phyloP scores from a whole-genome alignment of 1,140 invertebrate genomes.

The Macrocentrus cingulum region DNA sequence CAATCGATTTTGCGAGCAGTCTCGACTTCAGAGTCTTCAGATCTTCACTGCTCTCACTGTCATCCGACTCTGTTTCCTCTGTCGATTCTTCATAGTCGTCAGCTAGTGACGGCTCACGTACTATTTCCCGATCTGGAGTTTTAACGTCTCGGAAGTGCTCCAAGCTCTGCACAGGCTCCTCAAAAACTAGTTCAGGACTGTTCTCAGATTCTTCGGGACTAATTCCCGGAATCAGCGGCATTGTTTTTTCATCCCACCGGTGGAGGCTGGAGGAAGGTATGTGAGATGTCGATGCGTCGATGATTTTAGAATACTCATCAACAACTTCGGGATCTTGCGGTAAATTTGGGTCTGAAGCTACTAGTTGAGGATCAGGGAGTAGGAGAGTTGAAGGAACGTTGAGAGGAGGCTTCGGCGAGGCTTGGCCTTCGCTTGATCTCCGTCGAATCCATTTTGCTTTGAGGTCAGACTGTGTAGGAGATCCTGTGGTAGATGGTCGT shows the following conservation, averaged over 20 bases:
- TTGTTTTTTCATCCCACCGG: constrained; percentile 42
- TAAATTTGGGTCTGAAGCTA: constrained; percentile 50
- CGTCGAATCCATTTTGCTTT: constrained; percentile 44
- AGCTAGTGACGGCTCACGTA: constrained; percentile 32
- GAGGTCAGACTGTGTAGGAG: constrained; percentile 32
- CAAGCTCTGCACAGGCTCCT: constrained; percentile 33
- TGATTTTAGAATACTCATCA: not conserved
- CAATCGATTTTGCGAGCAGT: constrained; percentile 52
- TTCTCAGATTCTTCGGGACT: not conserved
- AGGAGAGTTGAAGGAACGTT: constrained; percentile 26
- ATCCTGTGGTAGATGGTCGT: constrained; percentile 38
- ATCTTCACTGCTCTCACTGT: constrained; percentile 52
- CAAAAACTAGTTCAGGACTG: constrained; percentile 10
- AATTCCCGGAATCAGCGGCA: constrained; percentile 21
- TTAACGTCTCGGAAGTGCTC: constrained; percentile 31
- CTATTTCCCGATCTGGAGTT: constrained; percentile 35
- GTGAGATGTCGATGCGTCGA: not conserved
- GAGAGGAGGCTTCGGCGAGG: constrained; percentile 27
- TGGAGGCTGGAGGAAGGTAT: constrained; percentile 27
- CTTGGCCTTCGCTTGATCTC: constrained; percentile 48
- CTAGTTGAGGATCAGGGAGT: constrained; percentile 23
- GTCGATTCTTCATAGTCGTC: constrained; percentile 30
- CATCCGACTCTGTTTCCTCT: constrained; percentile 33
- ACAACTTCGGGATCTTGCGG: constrained; percentile 21
- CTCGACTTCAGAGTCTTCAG: constrained; percentile 61